These are phyloP conservation scores for Elymnias hypermnestra DNA, from an alignment of 1,140 invertebrate genomes.

Conservation along the genomic window DNA sequence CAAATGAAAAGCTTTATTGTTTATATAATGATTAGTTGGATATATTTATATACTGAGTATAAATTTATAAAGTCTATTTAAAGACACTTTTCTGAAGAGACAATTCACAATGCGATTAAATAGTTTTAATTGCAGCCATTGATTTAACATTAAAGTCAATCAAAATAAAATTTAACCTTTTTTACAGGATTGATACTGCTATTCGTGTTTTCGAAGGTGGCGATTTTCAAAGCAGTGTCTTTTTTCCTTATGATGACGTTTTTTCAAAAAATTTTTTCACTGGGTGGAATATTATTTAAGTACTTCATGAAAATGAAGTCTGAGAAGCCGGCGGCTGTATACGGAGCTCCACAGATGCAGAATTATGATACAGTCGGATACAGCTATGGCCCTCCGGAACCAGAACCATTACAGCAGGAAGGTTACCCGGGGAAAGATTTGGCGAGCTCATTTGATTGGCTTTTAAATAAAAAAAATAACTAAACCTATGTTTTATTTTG, in stretches of 20 bases:
- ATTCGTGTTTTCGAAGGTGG: conserved; percentile 55
- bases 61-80: no score
- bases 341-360: conserved; percentile 36
- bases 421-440: conserved; percentile 36
- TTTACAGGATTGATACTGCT: conserved; percentile 53
- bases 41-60: no score
- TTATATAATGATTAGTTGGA: no score
- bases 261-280: conserved; percentile 57
- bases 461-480: conserved; percentile 44
- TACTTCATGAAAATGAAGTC: conserved; percentile 46
- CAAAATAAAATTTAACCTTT: not conserved
- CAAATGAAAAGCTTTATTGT: no score
- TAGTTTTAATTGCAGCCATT: no score
- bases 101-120: no score
- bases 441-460: conserved; percentile 41
- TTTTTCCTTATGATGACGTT: conserved; percentile 53
- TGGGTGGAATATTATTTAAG: conserved; percentile 42
- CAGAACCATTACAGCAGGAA: conserved; percentile 25
- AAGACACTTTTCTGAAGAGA: no score
- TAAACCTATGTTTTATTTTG: conserved; percentile 13
- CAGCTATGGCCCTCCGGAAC: conserved; percentile 51
- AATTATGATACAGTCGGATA: conserved; percentile 61
- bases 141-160: no score
- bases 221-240: conserved; percentile 50
- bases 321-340: conserved; percentile 29